Conservation (phyloP, 2,888 invertebrate species). For the Chirona hameri region DNA sequence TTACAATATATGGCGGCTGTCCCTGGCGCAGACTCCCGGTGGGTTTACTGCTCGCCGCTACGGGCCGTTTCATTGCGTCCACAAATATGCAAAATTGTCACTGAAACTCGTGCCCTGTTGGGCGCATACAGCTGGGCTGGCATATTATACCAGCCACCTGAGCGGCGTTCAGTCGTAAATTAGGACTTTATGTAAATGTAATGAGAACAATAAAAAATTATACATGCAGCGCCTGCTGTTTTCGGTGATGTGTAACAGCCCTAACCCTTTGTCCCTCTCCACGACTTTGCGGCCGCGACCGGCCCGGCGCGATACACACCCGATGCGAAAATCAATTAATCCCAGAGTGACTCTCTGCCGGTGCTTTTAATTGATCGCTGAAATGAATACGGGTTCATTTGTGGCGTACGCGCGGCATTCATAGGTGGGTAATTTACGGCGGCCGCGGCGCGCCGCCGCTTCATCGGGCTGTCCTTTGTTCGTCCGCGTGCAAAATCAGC, state of each 20-base stretch:
- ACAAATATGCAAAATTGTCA: conserved; percentile 22
- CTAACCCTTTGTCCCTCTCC: not conserved
- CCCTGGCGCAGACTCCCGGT: not conserved
- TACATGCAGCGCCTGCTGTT: not conserved
- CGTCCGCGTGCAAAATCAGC: not conserved
- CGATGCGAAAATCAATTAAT: not conserved
- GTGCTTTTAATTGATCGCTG: not conserved
- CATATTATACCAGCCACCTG: not conserved
- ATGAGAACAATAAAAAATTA: conserved; percentile 7
- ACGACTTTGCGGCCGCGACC: not conserved
- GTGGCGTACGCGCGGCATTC: not conserved
- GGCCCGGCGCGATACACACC: no score
- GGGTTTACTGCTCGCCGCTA: not conserved
- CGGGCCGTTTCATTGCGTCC: not conserved
- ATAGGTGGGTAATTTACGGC: conserved; percentile 11
- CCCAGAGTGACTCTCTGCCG: not conserved
- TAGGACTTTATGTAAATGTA: conserved; percentile 7
- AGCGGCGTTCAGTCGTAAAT: not conserved
- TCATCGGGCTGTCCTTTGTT: conserved; percentile 5
- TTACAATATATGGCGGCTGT: not conserved
- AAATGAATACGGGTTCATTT: not conserved
- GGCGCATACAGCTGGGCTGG: not conserved
- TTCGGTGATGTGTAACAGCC: not conserved
- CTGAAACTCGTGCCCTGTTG: not conserved
- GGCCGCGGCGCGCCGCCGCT: not conserved